Evolutionary conservation across 2,797 vertebrate species (phyloP).

Genomic region (Chrosomus eos): DNA sequence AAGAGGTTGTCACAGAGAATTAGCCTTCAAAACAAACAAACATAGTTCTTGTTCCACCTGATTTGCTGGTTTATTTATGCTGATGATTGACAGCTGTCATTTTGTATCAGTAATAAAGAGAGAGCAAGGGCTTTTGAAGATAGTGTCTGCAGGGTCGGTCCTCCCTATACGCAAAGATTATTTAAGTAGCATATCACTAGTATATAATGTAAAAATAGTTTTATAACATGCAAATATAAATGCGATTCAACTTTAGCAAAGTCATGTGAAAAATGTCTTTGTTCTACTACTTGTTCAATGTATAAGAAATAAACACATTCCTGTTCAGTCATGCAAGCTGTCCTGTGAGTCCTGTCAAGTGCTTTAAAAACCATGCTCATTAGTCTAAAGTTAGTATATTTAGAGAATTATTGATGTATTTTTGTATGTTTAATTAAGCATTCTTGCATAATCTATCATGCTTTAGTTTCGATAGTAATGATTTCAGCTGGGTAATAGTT

Average conservation of each 20-base stretch:
- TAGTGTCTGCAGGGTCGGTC: neutral
- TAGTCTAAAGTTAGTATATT: neutral
- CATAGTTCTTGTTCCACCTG: neutral
- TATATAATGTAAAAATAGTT: too few species aligned
- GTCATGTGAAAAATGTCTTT: too few species aligned
- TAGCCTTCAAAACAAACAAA: conserved; percentile 20
- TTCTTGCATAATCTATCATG: too few species aligned
- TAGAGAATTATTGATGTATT: neutral
- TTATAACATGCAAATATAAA: too few species aligned
- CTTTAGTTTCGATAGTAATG: too few species aligned
- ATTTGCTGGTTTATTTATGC: conserved; percentile 11
- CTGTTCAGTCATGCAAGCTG: neutral
- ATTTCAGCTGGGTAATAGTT: too few species aligned
- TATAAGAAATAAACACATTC: neutral
- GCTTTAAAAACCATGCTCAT: neutral
- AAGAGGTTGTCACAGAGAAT: conserved; percentile 23
- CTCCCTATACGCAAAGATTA: neutral
- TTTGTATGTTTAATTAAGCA: neutral
- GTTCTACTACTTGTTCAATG: neutral
- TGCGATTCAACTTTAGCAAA: too few species aligned
- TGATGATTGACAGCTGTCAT: conserved; percentile 42
- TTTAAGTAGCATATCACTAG: neutral
- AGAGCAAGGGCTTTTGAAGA: conserved; percentile 19
- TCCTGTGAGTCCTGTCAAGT: neutral
- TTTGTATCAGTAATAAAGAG: conserved; percentile 30